These are phyloP conservation scores for Leptopterna dolabrata DNA, from an alignment of 2,888 invertebrate genomes.

Conservation along the genomic window DNA sequence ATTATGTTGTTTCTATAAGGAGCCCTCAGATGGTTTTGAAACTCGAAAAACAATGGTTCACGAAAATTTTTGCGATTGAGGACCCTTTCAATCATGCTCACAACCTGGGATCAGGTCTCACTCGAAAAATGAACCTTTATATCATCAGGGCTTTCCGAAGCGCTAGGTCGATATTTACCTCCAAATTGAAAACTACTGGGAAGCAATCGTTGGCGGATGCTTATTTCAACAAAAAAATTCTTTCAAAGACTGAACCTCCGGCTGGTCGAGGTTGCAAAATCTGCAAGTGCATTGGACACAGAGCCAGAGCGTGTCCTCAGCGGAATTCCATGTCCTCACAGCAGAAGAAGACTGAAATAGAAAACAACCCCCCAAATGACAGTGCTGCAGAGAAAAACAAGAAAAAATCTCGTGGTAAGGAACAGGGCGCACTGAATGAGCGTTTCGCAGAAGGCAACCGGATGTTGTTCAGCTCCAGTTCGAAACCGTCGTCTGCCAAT, in stretches of 20 bases:
- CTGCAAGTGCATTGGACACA: conserved; percentile 71
- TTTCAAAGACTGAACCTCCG: conserved; percentile 68
- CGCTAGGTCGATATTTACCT: conserved; percentile 53
- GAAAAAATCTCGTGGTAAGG: not conserved
- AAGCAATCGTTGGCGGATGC: conserved; percentile 60
- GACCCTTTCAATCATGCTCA: conserved; percentile 73
- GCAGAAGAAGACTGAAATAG: not conserved
- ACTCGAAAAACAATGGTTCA: conserved; percentile 71
- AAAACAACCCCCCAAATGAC: not conserved
- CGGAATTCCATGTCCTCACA: not conserved
- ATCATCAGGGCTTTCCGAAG: conserved; percentile 58
- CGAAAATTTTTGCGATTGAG: conserved; percentile 71
- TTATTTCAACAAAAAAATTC: conserved; percentile 65
- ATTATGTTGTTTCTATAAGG: conserved; percentile 69
- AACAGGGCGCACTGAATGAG: not conserved
- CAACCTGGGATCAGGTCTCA: conserved; percentile 71
- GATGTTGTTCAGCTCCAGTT: not conserved
- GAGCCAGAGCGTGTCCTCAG: conserved; percentile 68
- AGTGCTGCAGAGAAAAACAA: not conserved
- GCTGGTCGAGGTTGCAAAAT: conserved; percentile 70
- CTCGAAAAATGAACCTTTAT: conserved; percentile 69
- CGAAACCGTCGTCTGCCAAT: not conserved
- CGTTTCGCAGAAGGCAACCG: conserved; percentile 5
- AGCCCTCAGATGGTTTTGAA: conserved; percentile 68
- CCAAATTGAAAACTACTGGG: not conserved